Conservation (phyloP, 2,888 invertebrate genomes). For the Atherix ibis region DNA sequence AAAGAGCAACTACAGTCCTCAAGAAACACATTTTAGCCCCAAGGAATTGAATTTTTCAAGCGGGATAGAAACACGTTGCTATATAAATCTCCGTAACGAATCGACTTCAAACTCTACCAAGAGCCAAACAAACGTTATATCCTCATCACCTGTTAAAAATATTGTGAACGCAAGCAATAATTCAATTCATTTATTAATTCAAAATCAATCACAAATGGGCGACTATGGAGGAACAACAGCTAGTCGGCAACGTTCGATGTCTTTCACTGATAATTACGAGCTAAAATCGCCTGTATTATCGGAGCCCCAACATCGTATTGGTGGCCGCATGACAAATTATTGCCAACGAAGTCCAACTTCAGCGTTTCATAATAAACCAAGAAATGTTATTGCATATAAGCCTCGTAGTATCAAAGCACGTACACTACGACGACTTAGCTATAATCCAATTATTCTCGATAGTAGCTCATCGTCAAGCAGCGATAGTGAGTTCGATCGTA, state of each 20-base stretch:
- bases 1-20: slow-evolving; percentile 32
- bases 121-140: slow-evolving; percentile 8
- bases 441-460: slow-evolving; percentile 40
- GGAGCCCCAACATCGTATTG: slow-evolving; percentile 18
- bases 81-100: slow-evolving; percentile 20
- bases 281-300: slow-evolving; percentile 24
- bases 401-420: slow-evolving; percentile 38
- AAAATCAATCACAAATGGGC: slow-evolving; percentile 14
- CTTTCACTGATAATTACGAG: slow-evolving; percentile 35
- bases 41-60: slow-evolving; percentile 11
- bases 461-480: slow-evolving; percentile 38
- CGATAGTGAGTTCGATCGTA: slow-evolving; percentile 31
- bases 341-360: slow-evolving; percentile 13
- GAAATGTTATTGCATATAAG: slow-evolving; percentile 19
- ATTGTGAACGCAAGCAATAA: slow-evolving; percentile 20
- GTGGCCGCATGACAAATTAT: slow-evolving; percentile 8
- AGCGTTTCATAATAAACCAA: slow-evolving; percentile 14
- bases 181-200: slow-evolving; percentile 18
- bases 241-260: slow-evolving; percentile 34
- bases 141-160: slow-evolving; percentile 25
- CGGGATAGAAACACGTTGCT: slow-evolving; percentile 16
- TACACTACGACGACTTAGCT: slow-evolving; percentile 38
- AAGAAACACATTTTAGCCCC: slow-evolving; percentile 24
- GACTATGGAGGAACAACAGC: slow-evolving; percentile 16
- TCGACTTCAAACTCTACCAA: slow-evolving; percentile 12